Evolutionary conservation across 2,797 vertebrate genomes (phyloP), one percentile per base, ranked within the genome.

Genomic region (Hozukius guyotensis): DNA sequence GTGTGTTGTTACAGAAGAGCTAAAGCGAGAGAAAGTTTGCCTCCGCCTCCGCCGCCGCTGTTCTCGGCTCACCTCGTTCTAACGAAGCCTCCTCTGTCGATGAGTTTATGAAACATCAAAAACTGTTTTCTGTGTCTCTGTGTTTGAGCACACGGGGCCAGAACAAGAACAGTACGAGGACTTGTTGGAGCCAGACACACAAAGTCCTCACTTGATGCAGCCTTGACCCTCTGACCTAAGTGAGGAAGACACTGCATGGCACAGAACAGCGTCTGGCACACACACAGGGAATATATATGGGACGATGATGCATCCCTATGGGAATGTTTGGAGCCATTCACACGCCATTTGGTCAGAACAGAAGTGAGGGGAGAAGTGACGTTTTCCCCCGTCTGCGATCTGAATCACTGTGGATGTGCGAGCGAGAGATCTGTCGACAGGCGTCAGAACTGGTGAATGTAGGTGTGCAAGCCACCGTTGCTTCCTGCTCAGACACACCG

Each of bases 401-500:
- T 86, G 83, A 80, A 69, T 92, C 84, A 86, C 78, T 72, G 55
- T 72, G 29, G 62, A 87, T 63, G 65, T 82, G 70, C 24, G 55
- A 34, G 60, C 49, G 49, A 38, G 74, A 78, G 63, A 32, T 84
- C 78, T 88, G 84, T 87, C 83, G 74, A 86, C 80, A 82, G 82
- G 83, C 79, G 25, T 92, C 87, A 89, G 34, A 85, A 52, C 63
- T 77, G 70, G 27, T 42, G 42, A 73, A 72, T 62, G 83, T 68
- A 84, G 75, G 91, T 87, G 87, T 78, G 85, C 27, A 82, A 83
- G 72, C 77, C 56, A 24, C 73, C 6, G 20, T 82, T 69, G 73
- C 81, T 85, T 91, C 81, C 86, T 81, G 78, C 79, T 85, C 88
- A 76, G 80, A 78, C 79, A 74, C 81, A 49, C 75, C 77, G 83